phyloP scores from a whole-genome alignment of 2,113 vertebrate species.

The Platichthys flesus region DNA sequence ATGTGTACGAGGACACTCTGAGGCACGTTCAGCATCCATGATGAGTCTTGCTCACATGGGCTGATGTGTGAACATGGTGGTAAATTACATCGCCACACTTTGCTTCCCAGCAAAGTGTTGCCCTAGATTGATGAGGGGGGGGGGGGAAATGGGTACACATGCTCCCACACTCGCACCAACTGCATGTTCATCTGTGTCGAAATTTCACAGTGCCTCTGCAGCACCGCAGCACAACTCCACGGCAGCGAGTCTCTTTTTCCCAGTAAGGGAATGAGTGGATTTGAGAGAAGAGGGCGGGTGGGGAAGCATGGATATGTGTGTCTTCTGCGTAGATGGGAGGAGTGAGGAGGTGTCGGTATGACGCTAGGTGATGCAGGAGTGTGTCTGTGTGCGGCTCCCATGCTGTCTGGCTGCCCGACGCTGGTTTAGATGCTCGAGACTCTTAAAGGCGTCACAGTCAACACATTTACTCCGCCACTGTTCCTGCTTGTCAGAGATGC shows the following conservation, averaged over 20 bases:
- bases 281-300: neutral
- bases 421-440: conserved; percentile 46
- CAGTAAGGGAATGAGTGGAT: neutral
- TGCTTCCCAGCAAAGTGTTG: conserved; percentile 62
- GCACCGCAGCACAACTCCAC: conserved; percentile 25
- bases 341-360: conserved; percentile 8
- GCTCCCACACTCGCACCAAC: conserved; percentile 27
- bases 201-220: conserved; percentile 58
- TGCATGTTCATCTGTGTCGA: conserved; percentile 36
- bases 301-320: neutral
- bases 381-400: neutral
- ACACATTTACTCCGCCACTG: conserved; percentile 50
- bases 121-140: conserved; percentile 52
- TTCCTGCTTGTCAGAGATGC: conserved; percentile 64
- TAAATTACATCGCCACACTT: conserved; percentile 50
- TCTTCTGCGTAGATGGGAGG: neutral
- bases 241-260: conserved; percentile 16
- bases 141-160: conserved; percentile 13
- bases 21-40: conserved; percentile 43
- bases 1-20: conserved; percentile 41
- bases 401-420: conserved; percentile 45
- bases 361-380: conserved; percentile 16
- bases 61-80: conserved; percentile 48
- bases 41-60: conserved; percentile 46
- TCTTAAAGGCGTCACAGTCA: conserved; percentile 71